Base-by-base conservation (phyloP, 2,113 vertebrate genomes). In the Motacilla alba region DNA sequence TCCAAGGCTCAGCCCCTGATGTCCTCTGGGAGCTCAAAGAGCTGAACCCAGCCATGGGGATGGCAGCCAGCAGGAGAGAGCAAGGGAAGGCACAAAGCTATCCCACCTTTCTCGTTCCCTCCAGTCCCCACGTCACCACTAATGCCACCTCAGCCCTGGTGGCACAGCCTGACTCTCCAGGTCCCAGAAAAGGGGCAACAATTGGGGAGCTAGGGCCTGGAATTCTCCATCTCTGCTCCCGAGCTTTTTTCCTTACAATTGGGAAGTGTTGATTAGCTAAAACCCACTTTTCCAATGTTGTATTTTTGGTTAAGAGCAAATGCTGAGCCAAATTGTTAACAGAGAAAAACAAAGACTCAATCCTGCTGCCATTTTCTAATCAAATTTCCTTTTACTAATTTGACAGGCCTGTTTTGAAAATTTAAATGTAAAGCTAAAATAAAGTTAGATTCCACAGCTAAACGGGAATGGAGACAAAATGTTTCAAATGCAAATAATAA, bases 331-430 rank as follows among this genome's bases (percentile, higher is more conserved):
- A 91, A 72, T 5, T 4, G 11, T 3, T 8, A 20, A 2, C 5
- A 0, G 84, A 52, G 30, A n/a, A 82, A 93, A 96, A 95, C 92
- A 95, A 96, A 94, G 95, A 84, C 49, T 94, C 95, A 87, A 84
- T 94, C 74, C 87, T 2, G 15, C 52, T 94, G 96, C 92, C 92
- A 84, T 93, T 82, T 87, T 63, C 92, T 89, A 96, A 94, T 96
- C 93, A 96, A 82, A 95, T 95, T 91, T 89, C 69, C 87, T 93
- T 95, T 93, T 56, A 47, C 87, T 94, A 84, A 95, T 95, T 84
- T 94, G 95, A 96, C 96, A 91, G 87, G 93, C 78, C 87, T 84
- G 62, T 72, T 93, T 79, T 33, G 77, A 78, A 96, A 94, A 94
- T 56, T 79, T 87, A 84, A 93, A 94, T 95, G 83, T 75, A 93